phyloP scores from a whole-genome alignment of 2,797 vertebrate genomes.

The Siniperca undulata region DNA sequence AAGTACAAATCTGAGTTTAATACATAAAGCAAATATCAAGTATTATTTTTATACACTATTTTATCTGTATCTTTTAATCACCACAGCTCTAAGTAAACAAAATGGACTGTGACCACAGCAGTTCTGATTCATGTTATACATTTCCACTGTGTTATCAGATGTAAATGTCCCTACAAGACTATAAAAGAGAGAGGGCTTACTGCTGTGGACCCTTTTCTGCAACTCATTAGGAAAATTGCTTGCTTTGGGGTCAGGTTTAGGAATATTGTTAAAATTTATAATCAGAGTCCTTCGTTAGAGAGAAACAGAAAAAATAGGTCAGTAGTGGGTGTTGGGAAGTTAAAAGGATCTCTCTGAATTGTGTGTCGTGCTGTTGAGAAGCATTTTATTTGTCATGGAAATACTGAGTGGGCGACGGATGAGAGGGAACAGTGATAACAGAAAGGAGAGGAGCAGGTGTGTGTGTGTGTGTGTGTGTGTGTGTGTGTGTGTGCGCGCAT shows the following conservation, averaged over 20 bases:
- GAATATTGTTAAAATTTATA: constrained; percentile 47
- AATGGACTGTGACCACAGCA: background rate
- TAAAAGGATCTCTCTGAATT: constrained; percentile 59
- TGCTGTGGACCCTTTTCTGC: background rate
- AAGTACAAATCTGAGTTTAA: background rate
- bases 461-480: constrained; percentile 25
- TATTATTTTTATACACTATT: background rate
- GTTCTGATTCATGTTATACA: background rate
- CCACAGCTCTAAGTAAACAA: background rate
- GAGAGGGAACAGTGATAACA: constrained; percentile 41
- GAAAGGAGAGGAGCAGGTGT: constrained; percentile 35
- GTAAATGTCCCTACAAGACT: background rate
- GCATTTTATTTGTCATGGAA: constrained; percentile 73
- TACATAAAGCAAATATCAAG: background rate
- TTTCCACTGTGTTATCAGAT: background rate
- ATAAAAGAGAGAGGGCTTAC: background rate
- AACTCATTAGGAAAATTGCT: constrained; percentile 37
- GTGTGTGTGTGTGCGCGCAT: background rate
- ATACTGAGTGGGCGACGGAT: constrained; percentile 63
- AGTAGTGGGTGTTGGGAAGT: constrained; percentile 61
- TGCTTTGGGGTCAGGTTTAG: constrained; percentile 29
- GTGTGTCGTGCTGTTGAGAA: constrained; percentile 48
- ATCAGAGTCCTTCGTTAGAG: constrained; percentile 29
- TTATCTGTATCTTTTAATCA: background rate
- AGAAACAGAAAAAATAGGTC: constrained; percentile 53